Evolutionary conservation across 37 sponge, comb jelly and placozoan species (phyloP).

Genomic region (Axinella damicornis): DNA sequence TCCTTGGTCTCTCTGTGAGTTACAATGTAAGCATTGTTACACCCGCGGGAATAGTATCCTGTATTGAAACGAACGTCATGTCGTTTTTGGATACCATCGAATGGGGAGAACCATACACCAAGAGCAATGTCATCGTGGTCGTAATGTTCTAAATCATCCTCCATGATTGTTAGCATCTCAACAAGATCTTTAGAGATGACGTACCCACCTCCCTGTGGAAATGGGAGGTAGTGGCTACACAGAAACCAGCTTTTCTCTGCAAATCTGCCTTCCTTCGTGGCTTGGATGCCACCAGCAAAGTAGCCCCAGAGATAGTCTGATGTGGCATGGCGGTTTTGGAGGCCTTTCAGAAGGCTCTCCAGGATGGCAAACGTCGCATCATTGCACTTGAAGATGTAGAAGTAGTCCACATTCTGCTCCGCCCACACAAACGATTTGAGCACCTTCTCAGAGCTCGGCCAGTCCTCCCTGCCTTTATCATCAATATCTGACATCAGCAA

Average conservation of each 20-base stretch:
- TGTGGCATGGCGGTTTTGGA: not conserved
- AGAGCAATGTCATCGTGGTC: slow-evolving; percentile 64
- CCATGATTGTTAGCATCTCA: slow-evolving; percentile 9
- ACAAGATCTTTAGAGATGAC: slow-evolving; percentile 46
- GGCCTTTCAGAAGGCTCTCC: slow-evolving; percentile 15
- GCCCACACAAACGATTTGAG: slow-evolving; percentile 68
- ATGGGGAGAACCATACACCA: slow-evolving; percentile 64
- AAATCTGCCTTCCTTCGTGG: slow-evolving; percentile 11
- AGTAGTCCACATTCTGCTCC: slow-evolving; percentile 39
- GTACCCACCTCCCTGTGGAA: slow-evolving; percentile 70
- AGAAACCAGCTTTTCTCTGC: slow-evolving; percentile 53
- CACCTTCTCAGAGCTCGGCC: slow-evolving; percentile 58
- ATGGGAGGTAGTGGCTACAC: slow-evolving; percentile 64
- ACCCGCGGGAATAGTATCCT: slow-evolving; percentile 73
- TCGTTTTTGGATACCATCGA: slow-evolving; percentile 38
- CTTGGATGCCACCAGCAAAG: slow-evolving; percentile 45
- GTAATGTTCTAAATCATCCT: slow-evolving; percentile 36
- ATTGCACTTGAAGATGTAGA: slow-evolving; percentile 73
- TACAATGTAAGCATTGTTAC: slow-evolving; percentile 66
- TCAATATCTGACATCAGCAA: slow-evolving; percentile 31
- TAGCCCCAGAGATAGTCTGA: slow-evolving; percentile 46
- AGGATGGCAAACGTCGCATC: slow-evolving; percentile 69
- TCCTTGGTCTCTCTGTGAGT: slow-evolving; percentile 60
- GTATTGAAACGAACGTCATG: slow-evolving; percentile 87
- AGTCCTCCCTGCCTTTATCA: slow-evolving; percentile 28